A percentile compares a stretch with the other conserved stretches of the same genome.
These are phyloP conservation scores for Tipula confusa DNA, from an alignment of 2,888 invertebrate genomes.

Conservation along the genomic window DNA sequence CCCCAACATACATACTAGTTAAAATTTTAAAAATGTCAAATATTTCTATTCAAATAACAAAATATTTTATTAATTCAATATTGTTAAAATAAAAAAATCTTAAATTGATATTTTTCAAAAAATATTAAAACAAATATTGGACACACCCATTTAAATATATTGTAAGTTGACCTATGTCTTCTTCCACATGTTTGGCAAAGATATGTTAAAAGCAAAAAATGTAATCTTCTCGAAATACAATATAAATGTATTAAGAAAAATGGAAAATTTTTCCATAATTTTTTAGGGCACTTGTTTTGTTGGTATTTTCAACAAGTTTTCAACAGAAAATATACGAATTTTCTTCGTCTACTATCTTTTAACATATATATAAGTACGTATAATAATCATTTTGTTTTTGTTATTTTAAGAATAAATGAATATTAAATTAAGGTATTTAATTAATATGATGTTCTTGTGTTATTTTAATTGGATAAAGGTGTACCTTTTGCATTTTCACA, in stretches of 20 bases:
- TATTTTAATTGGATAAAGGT: slow-evolving; percentile 3
- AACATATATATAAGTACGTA: neutral
- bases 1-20: too few species aligned
- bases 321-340: neutral
- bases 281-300: neutral
- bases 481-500: slow-evolving; percentile 3
- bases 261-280: neutral
- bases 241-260: neutral
- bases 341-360: neutral
- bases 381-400: neutral
- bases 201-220: neutral
- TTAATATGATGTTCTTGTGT: slow-evolving; percentile 12
- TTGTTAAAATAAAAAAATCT: too few species aligned
- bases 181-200: neutral
- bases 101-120: neutral
- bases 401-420: slow-evolving; percentile 25
- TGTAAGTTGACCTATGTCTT: neutral
- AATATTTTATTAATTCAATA: too few species aligned
- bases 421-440: slow-evolving; percentile 6
- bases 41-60: too few species aligned
- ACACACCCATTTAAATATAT: neutral
- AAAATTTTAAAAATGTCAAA: too few species aligned
- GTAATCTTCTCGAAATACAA: neutral
- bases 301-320: neutral
- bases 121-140: neutral